These are phyloP conservation scores for Liparis tanakae DNA, from an alignment of 2,797 vertebrate species.

Conservation along the genomic window DNA sequence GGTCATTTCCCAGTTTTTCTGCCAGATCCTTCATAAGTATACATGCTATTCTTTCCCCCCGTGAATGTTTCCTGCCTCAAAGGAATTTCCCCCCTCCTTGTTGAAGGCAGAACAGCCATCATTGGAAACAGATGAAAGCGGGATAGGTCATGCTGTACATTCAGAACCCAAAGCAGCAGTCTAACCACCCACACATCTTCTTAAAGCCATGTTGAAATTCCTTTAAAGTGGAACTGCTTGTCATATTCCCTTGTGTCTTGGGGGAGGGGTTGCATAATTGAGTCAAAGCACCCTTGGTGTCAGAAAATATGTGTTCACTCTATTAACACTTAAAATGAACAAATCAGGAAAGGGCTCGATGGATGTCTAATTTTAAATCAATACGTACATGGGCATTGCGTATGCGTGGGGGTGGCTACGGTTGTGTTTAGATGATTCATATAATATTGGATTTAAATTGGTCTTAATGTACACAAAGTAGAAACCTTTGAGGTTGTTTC, in stretches of 20 bases:
- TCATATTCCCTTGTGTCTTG: conserved; percentile 67
- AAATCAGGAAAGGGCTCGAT: conserved; percentile 28
- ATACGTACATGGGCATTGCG: conserved; percentile 32
- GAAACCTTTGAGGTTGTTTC: conserved; percentile 17
- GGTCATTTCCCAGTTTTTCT: conserved; percentile 24
- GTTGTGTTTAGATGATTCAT: conserved; percentile 43
- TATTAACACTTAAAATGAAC: conserved; percentile 35
- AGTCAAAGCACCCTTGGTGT: conserved; percentile 64
- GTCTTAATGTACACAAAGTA: conserved; percentile 15
- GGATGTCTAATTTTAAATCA: conserved; percentile 28
- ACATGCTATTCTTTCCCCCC: conserved; percentile 25
- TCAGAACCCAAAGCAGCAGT: conserved; percentile 76
- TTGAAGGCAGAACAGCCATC: conserved; percentile 53
- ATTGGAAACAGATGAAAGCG: conserved; percentile 79
- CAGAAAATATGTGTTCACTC: conserved; percentile 25
- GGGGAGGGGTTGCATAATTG: conserved; percentile 65
- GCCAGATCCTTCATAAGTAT: conserved; percentile 22
- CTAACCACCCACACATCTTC: conserved; percentile 80
- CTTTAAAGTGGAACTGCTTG: conserved; percentile 75
- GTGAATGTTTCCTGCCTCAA: conserved; percentile 30
- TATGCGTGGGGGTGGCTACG: conserved; percentile 42
- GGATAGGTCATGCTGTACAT: conserved; percentile 76
- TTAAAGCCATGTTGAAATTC: conserved; percentile 80
- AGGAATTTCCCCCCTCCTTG: conserved; percentile 38
- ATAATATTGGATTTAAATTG: conserved; percentile 35